These are phyloP conservation scores for Brassicogethes aeneus DNA, from an alignment of 2,888 invertebrate species.

Conservation along the genomic window DNA sequence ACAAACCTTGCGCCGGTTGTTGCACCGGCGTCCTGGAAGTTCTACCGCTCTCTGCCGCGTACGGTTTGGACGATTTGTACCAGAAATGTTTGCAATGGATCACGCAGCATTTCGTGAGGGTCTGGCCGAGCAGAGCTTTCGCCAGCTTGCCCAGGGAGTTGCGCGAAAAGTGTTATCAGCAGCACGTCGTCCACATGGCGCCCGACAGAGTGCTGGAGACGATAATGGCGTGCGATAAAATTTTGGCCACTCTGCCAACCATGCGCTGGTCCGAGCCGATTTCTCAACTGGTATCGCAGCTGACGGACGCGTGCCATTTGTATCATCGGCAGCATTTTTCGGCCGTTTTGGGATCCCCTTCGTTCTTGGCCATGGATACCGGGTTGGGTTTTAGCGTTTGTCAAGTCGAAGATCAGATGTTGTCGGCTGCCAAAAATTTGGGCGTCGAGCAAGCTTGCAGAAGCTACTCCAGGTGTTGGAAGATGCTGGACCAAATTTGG, in stretches of 20 bases:
- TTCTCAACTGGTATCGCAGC: constrained; percentile 65
- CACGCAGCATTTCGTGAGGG: constrained; percentile 73
- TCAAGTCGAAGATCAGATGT: constrained; percentile 69
- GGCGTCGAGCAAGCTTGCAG: constrained; percentile 76
- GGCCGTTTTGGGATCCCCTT: constrained; percentile 51
- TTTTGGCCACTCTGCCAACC: constrained; percentile 65
- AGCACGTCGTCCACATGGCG: constrained; percentile 70
- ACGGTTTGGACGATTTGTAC: constrained; percentile 80
- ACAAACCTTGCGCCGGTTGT: constrained; percentile 86
- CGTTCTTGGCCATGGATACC: constrained; percentile 57
- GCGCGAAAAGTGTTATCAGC: constrained; percentile 74
- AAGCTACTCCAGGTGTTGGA: constrained; percentile 52
- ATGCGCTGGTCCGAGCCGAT: constrained; percentile 77
- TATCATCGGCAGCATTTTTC: constrained; percentile 72
- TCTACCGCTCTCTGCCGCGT: constrained; percentile 74
- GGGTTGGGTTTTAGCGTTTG: constrained; percentile 67
- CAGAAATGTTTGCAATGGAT: constrained; percentile 83
- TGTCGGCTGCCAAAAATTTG: constrained; percentile 68
- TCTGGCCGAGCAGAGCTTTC: constrained; percentile 89
- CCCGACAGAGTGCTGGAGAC: constrained; percentile 69
- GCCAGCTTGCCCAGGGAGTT: constrained; percentile 75
- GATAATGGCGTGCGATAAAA: constrained; percentile 75
- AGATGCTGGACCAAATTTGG: constrained; percentile 33
- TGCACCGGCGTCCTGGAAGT: constrained; percentile 71
- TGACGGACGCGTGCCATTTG: constrained; percentile 72